Base-by-base conservation (phyloP, 2,797 vertebrate genomes). In the Clamator glandarius region DNA sequence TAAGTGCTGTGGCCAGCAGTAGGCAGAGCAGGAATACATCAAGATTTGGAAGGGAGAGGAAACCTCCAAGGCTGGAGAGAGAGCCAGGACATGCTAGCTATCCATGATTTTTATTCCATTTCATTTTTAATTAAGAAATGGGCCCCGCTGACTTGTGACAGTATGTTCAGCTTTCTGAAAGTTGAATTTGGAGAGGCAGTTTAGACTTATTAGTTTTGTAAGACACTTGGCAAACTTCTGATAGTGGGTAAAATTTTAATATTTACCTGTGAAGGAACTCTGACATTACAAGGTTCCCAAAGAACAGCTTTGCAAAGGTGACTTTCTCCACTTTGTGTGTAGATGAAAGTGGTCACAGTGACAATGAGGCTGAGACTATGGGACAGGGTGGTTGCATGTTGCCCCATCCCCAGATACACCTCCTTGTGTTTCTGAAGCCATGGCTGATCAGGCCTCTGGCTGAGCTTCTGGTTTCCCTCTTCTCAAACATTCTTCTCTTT, bases 211-310 rank as follows among this genome's bases (percentile, higher is more conserved):
- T 28, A 2, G n/a, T 54, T 83, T 39, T 0, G 1, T 36, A 51
- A 68, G 28, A 18, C 9, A 12, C 11, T 28, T 62, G 35, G 7
- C n/a, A 78, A 48, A 42, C 15, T 24, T 51, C 4, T 59, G 42
- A 29, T 28, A n/a, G 62, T 4, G 15, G 24, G 48, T 48, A 10
- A 16, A 42, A 26, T 59, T 25, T 63, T 50, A 1, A 2, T 57
- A 4, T 29, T 78, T 0, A 1, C 15, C 23, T 4, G 4, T 41
- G 74, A 33, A 41, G 67, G 41, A 78, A 1, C n/a, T 44, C 8
- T 52, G 25, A 15, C 44, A 1, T 31, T 50, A 15, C 0, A 4
- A 44, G 52, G 29, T 48, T 8, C n/a, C 24, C 57, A 12, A 15
- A 42, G 39, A 28, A 18, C 20, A 35, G 42, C 62, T 83, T 35